A percentile compares a stretch with the other conserved stretches of the same genome.
Evolutionary conservation across 2,888 invertebrate genomes (phyloP).

Genomic region (Neuroscelio doddi): DNA sequence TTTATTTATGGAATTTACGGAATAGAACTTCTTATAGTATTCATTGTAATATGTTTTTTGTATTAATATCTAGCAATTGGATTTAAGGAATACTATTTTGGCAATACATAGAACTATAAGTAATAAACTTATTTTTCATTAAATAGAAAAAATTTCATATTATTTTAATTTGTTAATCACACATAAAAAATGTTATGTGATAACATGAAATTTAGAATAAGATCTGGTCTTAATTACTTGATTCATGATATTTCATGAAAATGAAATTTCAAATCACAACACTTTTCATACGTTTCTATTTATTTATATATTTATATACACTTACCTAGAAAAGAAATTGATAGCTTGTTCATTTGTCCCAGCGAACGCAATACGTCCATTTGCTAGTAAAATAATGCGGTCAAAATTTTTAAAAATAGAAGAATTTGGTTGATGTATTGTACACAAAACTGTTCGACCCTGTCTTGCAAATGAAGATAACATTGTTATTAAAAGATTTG

Average conservation of each 20-base stretch:
- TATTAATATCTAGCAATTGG: no score
- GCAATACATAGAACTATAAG: no score
- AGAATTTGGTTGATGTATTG: slow-evolving; percentile 95
- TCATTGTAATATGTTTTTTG: no score
- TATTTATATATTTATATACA: not conserved
- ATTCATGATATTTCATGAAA: not conserved
- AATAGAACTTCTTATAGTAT: no score
- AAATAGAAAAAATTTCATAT: no score
- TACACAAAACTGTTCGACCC: slow-evolving; percentile 91
- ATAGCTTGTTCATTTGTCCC: slow-evolving; percentile 81
- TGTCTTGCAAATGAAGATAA: slow-evolving; percentile 81
- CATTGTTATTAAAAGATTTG: slow-evolving; percentile 85
- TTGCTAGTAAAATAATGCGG: slow-evolving; percentile 84
- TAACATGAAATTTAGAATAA: no score
- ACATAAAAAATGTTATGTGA: no score
- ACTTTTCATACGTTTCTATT: slow-evolving; percentile 5
- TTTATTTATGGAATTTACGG: no score
- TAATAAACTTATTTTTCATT: no score
- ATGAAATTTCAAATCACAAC: not conserved
- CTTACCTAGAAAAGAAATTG: slow-evolving; percentile 81
- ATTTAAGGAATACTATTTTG: no score
- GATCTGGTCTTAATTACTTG: no score
- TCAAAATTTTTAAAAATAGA: slow-evolving; percentile 90
- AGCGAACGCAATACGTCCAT: slow-evolving; percentile 89
- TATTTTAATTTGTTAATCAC: no score